phyloP scores from a whole-genome alignment of 2,888 invertebrate species.

The Cephus pygmeus region DNA sequence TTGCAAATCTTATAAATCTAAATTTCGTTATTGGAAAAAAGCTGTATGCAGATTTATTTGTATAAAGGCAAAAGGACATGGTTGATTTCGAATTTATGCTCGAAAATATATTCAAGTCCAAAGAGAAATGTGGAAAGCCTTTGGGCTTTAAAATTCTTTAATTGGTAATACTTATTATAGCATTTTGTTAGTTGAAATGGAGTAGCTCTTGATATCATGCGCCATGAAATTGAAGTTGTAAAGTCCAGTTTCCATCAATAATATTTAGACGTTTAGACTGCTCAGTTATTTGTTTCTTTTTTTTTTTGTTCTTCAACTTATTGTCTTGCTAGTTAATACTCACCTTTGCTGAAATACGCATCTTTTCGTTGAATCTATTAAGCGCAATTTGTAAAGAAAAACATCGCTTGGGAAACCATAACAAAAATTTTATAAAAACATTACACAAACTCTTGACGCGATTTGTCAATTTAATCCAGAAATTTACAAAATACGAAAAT shows the following conservation, averaged over 20 bases:
- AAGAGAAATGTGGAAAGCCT: not conserved
- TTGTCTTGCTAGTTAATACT: not conserved
- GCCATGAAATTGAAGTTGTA: constrained; percentile 12
- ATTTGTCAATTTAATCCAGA: not conserved
- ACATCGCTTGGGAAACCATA: not conserved
- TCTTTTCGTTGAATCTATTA: not conserved
- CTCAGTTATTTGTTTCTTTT: not conserved
- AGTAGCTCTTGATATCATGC: constrained; percentile 5
- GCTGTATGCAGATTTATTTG: not conserved
- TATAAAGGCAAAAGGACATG: not conserved
- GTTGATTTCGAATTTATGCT: not conserved
- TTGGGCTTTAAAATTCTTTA: not conserved
- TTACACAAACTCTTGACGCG: not conserved
- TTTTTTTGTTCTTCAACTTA: not conserved
- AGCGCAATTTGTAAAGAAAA: not conserved
- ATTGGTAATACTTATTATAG: not conserved
- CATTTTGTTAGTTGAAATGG: constrained; percentile 2
- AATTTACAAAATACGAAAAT: not conserved
- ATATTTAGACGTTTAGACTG: not conserved
- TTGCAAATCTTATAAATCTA: not conserved
- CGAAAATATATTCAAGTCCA: not conserved
- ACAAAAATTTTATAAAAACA: not conserved
- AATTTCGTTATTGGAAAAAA: not conserved
- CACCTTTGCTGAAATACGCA: not conserved
- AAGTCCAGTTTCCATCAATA: constrained; percentile 17